Conservation (phyloP, 2,797 vertebrate genomes). For the Cossypha heuglini region DNA sequence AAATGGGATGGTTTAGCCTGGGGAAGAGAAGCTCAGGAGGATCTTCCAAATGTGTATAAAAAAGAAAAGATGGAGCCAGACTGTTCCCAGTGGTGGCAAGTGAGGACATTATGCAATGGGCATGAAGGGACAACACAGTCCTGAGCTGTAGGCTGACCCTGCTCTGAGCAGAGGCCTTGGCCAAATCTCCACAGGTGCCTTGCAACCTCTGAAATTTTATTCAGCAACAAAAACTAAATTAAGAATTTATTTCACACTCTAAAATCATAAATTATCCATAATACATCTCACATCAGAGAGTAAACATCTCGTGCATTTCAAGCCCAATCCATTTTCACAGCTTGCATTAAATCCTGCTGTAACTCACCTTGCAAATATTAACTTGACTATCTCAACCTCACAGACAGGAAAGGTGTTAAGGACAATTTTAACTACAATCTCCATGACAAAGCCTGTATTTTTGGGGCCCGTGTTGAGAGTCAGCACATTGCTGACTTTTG, state of each 20-base stretch:
- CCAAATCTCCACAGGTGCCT: neutral
- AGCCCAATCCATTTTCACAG: slow-evolving; percentile 8
- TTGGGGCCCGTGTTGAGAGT: neutral
- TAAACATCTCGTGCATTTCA: neutral
- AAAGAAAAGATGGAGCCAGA: neutral
- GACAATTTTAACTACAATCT: neutral
- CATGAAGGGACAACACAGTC: neutral
- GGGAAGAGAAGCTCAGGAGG: neutral
- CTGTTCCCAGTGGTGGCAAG: neutral
- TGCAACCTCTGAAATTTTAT: neutral
- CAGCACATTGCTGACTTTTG: neutral
- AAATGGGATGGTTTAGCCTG: neutral
- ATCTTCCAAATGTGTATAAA: neutral
- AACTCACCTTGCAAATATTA: neutral
- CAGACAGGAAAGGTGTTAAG: neutral
- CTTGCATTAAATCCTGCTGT: neutral
- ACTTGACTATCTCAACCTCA: neutral
- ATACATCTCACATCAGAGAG: neutral
- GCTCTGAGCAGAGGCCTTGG: neutral
- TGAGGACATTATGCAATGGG: fast-evolving
- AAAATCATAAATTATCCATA: neutral
- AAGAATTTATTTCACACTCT: neutral
- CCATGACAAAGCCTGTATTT: neutral
- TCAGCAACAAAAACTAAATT: neutral
- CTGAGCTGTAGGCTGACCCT: neutral